Evolutionary conservation across 2,888 invertebrate species (phyloP).

Genomic region (Sialis lutaria): DNA sequence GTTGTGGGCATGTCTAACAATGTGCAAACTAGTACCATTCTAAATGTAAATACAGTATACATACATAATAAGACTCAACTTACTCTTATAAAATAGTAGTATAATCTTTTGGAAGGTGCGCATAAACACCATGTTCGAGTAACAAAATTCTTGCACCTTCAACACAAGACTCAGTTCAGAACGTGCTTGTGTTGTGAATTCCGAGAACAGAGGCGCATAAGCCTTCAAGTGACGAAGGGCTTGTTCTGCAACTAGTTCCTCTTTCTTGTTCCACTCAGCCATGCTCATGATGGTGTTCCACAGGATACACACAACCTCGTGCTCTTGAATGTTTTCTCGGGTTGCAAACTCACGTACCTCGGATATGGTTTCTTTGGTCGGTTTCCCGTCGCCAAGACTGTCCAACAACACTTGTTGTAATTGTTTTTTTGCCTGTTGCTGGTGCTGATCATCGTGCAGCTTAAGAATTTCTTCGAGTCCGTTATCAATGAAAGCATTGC

Average conservation of each 20-base stretch:
- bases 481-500: conserved; percentile 32
- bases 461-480: conserved; percentile 35
- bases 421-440: conserved; percentile 68
- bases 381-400: conserved; percentile 72
- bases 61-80: conserved; percentile 13
- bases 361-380: conserved; percentile 67
- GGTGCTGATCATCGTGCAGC: conserved; percentile 67
- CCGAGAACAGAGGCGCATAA: conserved; percentile 72
- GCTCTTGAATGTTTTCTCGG: conserved; percentile 73
- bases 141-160: conserved; percentile 94
- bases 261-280: conserved; percentile 97
- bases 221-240: conserved; percentile 77
- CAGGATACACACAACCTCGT: conserved; percentile 49
- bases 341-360: conserved; percentile 75
- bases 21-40: background rate
- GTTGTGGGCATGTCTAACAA: background rate
- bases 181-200: conserved; percentile 70
- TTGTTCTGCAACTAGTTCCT: conserved; percentile 90
- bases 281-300: conserved; percentile 92
- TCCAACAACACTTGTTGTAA: conserved; percentile 58
- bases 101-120: conserved; percentile 96
- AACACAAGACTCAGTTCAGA: conserved; percentile 77
- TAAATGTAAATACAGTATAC: background rate
- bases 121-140: conserved; percentile 98
- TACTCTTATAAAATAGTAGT: conserved; percentile 88